These are phyloP conservation scores for Parotocinclus haroldoi DNA, from an alignment of 2,797 vertebrate species.

Conservation along the genomic window DNA sequence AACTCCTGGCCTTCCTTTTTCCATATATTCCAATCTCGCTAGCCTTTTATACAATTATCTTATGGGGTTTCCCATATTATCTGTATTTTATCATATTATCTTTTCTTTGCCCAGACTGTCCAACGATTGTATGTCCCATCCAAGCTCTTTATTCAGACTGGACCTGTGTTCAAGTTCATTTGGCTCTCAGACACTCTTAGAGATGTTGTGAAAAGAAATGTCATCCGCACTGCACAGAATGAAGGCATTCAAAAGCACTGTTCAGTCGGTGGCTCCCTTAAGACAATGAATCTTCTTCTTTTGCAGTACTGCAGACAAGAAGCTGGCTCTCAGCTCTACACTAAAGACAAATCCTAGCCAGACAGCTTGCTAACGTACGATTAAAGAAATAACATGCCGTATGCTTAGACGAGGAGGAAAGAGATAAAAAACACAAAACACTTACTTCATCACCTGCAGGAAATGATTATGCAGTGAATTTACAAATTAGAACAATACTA, in stretches of 20 bases:
- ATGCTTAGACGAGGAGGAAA: not conserved
- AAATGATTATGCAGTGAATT: constrained; percentile 14
- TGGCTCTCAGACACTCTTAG: not conserved
- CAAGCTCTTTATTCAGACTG: constrained; percentile 3
- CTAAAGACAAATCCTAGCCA: constrained; percentile 19
- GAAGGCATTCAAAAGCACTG: constrained; percentile 18
- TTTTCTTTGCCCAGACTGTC: not conserved
- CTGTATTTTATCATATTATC: constrained; percentile 29
- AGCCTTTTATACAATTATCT: not conserved
- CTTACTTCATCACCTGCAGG: constrained; percentile 11
- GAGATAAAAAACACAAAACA: constrained; percentile 11
- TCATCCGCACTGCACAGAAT: constrained; percentile 20
- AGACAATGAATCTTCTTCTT: constrained; percentile 12
- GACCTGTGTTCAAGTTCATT: constrained; percentile 11
- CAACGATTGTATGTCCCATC: not conserved
- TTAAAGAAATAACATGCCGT: constrained; percentile 12
- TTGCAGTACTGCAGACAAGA: constrained; percentile 10
- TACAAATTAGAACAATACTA: constrained; percentile 1
- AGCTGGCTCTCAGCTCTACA: constrained; percentile 10
- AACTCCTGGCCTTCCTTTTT: constrained; percentile 4
- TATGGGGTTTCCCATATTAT: constrained; percentile 2
- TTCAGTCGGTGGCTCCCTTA: constrained; percentile 9
- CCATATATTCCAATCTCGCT: not conserved
- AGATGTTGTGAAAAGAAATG: constrained; percentile 2
- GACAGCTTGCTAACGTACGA: constrained; percentile 18